Evolutionary conservation across 2,113 vertebrate species (phyloP), one percentile per base, ranked within the genome.

Genomic region (Nesoenas mayeri): DNA sequence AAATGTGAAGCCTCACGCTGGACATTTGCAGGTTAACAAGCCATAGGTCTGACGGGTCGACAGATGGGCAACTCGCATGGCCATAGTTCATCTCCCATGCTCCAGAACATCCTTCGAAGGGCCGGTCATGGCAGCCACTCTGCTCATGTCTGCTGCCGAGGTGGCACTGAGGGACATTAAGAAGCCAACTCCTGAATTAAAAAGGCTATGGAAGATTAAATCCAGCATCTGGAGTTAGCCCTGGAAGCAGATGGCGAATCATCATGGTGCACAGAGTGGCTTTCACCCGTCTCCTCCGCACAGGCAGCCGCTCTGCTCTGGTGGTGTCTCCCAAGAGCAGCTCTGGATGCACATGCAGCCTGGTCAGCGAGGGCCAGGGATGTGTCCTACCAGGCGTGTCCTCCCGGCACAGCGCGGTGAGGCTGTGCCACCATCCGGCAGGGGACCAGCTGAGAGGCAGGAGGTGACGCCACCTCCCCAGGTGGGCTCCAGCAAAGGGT

Each of bases 171-270:
- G 70, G 86, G 92, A 89, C 32, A 15, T 88, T 92, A 96, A 96
- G 91, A 91, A 96, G 83, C 85, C 96, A 95, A 72, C 79, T 96
- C 91, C 48, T 81, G 88, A 96, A 95, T 96, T 96, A 81, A 88
- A 94, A 95, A 96, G 73, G 91, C 79, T 87, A 96, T 81, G 93
- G 92, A 94, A 95, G 88, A 97, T 94, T 94, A 96, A 96, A 96
- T 79, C 69, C 96, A 95, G 91, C 96, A 96, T 88, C 92, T 96
- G 96, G 95, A 96, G 81, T 53, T 88, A 85, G 79, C 88, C 88
- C 79, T 89, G 83, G 88, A 90, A 96, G 91, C 95, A 97, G 96
- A 96, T 94, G 91, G 95, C 0, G 0, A 80, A 78, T 88, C 90
- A 47, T 79, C 85, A 61, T 69, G 77, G 93, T 12, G 11, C 90